A percentile compares a stretch with the other conserved stretches of the same genome.
These are phyloP conservation scores for Xiphorhynchus elegans DNA, from an alignment of 2,113 vertebrate species.

Conservation along the genomic window DNA sequence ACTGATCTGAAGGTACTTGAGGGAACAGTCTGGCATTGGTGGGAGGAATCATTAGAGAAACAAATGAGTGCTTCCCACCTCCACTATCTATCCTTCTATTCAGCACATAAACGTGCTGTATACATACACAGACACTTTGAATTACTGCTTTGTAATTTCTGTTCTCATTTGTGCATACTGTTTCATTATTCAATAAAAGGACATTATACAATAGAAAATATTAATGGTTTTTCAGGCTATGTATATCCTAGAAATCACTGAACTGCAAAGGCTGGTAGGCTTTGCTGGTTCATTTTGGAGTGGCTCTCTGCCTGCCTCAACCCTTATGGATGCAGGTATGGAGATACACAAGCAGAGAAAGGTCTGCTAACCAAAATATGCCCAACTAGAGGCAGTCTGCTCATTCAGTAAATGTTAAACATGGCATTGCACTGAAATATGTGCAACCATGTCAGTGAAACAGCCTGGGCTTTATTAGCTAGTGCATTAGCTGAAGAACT, in stretches of 20 bases:
- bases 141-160: slow-evolving; percentile 8
- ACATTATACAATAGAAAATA: neutral
- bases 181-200: slow-evolving; percentile 10
- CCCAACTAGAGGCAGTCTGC: neutral
- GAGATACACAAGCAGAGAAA: neutral
- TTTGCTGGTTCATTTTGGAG: neutral
- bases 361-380: neutral
- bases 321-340: no score
- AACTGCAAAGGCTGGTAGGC: neutral
- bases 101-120: neutral
- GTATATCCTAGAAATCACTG: neutral
- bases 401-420: neutral
- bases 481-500: neutral
- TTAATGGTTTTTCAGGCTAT: neutral
- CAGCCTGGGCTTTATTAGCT: neutral
- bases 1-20: slow-evolving; percentile 20
- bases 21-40: slow-evolving; percentile 39
- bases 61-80: slow-evolving; percentile 28
- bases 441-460: neutral
- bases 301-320: neutral
- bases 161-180: neutral
- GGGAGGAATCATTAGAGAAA: slow-evolving; percentile 37
- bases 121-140: neutral
- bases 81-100: slow-evolving; percentile 2
- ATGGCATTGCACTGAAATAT: neutral